Base-by-base conservation (phyloP, 2,888 invertebrate species). In the Stenotaenia linearis region DNA sequence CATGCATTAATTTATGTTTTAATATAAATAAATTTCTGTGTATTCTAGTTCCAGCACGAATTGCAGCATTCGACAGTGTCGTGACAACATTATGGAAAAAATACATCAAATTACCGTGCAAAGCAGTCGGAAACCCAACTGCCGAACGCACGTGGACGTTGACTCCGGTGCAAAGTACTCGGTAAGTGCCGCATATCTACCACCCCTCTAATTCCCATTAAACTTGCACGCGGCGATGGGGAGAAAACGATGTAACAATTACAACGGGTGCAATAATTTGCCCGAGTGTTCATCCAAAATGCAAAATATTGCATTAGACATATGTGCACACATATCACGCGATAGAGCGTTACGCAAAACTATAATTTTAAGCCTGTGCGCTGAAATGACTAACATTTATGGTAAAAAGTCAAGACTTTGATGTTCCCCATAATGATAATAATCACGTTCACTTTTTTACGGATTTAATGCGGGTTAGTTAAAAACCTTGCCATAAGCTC, bases 31-130 rank as follows among this genome's bases (percentile, higher is more conserved):
- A 1, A 28, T 32, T 25, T 30, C 15, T 32, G n/a, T 69, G 1
- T 69, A 12, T 25, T 28, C 28, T 79, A 93, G 97, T 96, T 80
- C 94, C 96, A 69, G 97, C 97, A 0, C 94, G 95, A 86, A 96
- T 97, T 83, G 96, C 96, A 74, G 96, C 96, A 0, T 97, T 97
- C 86, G 96, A 97, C 85, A 94, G 94, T 85, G 92, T 92, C 21
- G 93, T 96, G 86, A 93, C 83, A 6, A 40, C 61, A 50, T 74
- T 75, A n/a, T 81, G 81, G 81, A 94, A 95, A 87, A 94, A 96
- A 88, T 94, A 95, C 84, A 93, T 96, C 0, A 94, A 93, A 84
- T 88, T 98, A 84, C 96, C 96, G 0, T 98, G 97, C 84, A 89
- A 95, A 28, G 94, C 96, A 78, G 96, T 97, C 69, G 97, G 97